Percentiles rank a stretch among this genome's conserved stretches.
Evolutionary conservation across 2,797 vertebrate species (phyloP).

Genomic region (Masticophis lateralis): DNA sequence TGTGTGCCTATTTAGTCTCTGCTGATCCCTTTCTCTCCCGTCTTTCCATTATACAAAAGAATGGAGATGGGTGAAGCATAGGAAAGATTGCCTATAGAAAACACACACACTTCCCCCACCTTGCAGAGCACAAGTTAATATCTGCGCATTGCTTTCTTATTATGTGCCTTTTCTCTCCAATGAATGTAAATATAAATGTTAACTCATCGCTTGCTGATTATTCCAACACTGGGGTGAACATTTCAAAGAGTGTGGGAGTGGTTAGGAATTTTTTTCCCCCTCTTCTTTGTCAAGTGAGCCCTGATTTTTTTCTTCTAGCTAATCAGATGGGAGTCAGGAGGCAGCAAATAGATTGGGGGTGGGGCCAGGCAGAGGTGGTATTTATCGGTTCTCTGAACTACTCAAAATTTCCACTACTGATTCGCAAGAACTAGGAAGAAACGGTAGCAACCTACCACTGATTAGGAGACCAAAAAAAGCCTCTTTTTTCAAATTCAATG

Average conservation of each 20-base stretch:
- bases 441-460: no score
- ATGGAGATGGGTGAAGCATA: not conserved
- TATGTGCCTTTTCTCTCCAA: not conserved
- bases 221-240: not conserved
- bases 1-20: not conserved
- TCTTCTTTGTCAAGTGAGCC: no score
- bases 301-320: no score
- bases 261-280: no score
- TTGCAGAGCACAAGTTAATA: not conserved
- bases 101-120: fast-evolving
- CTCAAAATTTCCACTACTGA: no score
- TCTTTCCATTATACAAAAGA: not conserved
- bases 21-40: not conserved
- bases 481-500: not conserved
- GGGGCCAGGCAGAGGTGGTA: no score
- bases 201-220: not conserved
- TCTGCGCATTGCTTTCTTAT: not conserved
- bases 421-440: no score
- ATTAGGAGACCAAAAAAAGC: not conserved
- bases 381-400: no score
- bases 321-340: no score
- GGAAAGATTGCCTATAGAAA: not conserved
- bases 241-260: not conserved
- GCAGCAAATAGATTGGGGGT: no score
- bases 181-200: not conserved